These are phyloP conservation scores for Poecile atricapillus DNA, from an alignment of 2,113 vertebrate genomes.

Conservation along the genomic window DNA sequence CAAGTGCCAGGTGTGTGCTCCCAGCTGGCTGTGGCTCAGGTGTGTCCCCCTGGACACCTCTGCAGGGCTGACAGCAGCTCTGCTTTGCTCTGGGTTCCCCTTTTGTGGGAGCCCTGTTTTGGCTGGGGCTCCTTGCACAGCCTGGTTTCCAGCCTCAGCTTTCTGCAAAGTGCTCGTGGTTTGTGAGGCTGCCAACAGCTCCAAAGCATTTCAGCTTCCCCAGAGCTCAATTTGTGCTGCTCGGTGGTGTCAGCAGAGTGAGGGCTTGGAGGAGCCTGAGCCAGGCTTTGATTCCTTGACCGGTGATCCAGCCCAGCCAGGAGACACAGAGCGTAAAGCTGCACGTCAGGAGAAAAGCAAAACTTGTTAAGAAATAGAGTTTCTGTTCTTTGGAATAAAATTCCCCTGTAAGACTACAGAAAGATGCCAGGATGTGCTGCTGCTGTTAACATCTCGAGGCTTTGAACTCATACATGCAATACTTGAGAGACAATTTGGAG, in stretches of 20 bases:
- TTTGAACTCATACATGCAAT: conserved; percentile 56
- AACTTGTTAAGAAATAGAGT: neutral
- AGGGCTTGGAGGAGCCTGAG: neutral
- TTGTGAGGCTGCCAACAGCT: neutral
- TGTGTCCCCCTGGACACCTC: neutral
- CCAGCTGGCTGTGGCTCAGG: neutral
- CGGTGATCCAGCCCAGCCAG: neutral
- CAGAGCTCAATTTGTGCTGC: neutral
- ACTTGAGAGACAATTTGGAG: conserved; percentile 67
- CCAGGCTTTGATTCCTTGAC: neutral
- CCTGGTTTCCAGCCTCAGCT: neutral
- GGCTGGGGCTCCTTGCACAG: neutral
- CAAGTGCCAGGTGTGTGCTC: neutral
- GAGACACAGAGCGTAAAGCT: neutral
- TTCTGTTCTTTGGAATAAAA: conserved; percentile 32
- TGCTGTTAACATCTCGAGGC: conserved; percentile 49
- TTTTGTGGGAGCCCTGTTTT: accelerated
- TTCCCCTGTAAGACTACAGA: neutral
- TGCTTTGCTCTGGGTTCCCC: neutral
- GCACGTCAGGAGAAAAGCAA: neutral
- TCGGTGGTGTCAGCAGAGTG: neutral
- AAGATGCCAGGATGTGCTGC: conserved; percentile 37
- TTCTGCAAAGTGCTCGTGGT: accelerated
- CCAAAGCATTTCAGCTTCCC: neutral
- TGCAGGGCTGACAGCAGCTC: too few relatives aligned